Evolutionary conservation across 2,113 vertebrate genomes (phyloP), one percentile per base, ranked within the genome.

Genomic region (Seriola aureovittata): DNA sequence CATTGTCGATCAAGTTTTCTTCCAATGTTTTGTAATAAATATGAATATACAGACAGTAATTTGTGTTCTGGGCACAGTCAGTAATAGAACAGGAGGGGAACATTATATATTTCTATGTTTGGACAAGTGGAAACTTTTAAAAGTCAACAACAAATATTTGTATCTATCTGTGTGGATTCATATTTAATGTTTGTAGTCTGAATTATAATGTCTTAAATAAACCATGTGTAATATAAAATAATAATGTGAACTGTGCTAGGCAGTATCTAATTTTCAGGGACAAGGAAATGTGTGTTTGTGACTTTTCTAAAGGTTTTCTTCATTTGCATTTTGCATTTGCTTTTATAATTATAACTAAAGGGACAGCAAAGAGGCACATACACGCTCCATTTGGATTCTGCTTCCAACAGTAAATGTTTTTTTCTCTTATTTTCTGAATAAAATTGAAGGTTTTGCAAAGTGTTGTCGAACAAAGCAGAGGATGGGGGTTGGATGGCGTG

Each of bases 401-500:
- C 58, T 29, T 60, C 66, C 60, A 25, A 38, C n/a, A 48, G 8
- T 34, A 60, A 75, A 69, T 50, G 67, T 76, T 70, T 54, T 9
- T 48, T 48, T 23, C 9, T 38, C 2, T n/a, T n/a, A 5, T 58
- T 57, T 70, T 70, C 23, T 46, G 58, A 62, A 84, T 75, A 76
- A 79, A 76, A 75, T 57, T 60, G 6, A 29, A 71, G 60, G 36
- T 70, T 78, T 65, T 75, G 29, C 32, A 25, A 54, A 48, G 64
- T 44, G 52, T 76, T 74, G 34, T 64, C 38, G 23, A 78, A 66
- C 73, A 71, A 73, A 78, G 67, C 36, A 3, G 36, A 72, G 72
- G 57, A 54, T 64, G 60, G 75, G 78, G 83, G 59, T 69, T 73
- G 84, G 68, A 65, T 83, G 80, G 71, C 17, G 50, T 89, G 75